phyloP scores from a whole-genome alignment of 2,888 invertebrate genomes.

The Malacosoma neustria region DNA sequence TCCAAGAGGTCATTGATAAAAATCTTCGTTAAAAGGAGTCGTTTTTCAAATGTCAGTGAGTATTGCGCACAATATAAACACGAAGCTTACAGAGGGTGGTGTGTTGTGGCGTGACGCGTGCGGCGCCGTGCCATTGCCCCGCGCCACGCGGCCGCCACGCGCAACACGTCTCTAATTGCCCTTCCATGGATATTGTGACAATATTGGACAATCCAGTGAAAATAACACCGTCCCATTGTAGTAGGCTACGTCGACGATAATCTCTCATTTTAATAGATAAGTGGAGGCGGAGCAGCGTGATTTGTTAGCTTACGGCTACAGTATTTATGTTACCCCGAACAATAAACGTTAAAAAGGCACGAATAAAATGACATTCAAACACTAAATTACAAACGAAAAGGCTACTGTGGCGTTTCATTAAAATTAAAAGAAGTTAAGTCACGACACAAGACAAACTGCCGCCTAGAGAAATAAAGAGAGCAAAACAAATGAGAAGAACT shows the following conservation, averaged over 20 bases:
- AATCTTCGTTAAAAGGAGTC: conserved; percentile 41
- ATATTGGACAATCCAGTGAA: conserved; percentile 73
- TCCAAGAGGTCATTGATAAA: background rate
- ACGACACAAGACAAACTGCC: conserved; percentile 68
- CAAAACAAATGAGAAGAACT: conserved; percentile 71
- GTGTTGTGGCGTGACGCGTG: conserved; percentile 31
- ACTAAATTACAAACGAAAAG: conserved; percentile 34
- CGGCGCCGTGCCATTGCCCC: conserved; percentile 21
- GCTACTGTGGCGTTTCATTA: conserved; percentile 43
- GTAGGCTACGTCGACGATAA: conserved; percentile 54
- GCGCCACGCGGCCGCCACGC: conserved; percentile 62
- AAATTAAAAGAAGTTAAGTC: conserved; percentile 63
- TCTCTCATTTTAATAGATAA: conserved; percentile 74
- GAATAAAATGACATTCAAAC: conserved; percentile 6
- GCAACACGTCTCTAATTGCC: conserved; percentile 70
- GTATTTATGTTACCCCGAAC: conserved; percentile 22
- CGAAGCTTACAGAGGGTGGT: conserved; percentile 42
- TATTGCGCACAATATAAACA: conserved; percentile 54
- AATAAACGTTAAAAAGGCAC: conserved; percentile 2
- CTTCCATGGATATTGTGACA: conserved; percentile 65
- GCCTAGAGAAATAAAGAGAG: conserved; percentile 72
- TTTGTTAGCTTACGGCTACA: conserved; percentile 45
- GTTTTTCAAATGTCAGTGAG: conserved; percentile 31
- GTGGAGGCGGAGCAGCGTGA: conserved; percentile 63
- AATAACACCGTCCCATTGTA: conserved; percentile 62